phyloP scores from a whole-genome alignment of 2,888 invertebrate genomes.

The Thyatira batis region DNA sequence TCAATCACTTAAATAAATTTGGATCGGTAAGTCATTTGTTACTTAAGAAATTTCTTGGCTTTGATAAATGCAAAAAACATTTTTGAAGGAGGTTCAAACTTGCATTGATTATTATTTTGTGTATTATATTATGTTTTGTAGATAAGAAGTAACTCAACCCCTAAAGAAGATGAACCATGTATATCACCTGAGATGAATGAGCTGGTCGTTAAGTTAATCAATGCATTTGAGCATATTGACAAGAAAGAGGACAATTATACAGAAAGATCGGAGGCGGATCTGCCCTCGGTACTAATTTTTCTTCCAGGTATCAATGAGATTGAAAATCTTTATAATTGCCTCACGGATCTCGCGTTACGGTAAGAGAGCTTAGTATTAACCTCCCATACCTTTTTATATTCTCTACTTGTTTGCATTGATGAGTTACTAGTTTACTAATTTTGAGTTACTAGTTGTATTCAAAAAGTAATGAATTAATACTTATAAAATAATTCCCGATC shows the following conservation, averaged over 20 bases:
- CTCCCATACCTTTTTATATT: not conserved
- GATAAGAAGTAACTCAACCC: not conserved
- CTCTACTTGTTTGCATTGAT: not conserved
- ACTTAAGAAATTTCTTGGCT: constrained; percentile 7
- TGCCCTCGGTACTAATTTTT: constrained; percentile 91
- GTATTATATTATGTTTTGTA: not conserved
- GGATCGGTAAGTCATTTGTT: constrained; percentile 60
- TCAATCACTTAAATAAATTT: constrained; percentile 78
- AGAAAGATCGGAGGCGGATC: constrained; percentile 45
- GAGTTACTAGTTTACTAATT: too few relatives aligned
- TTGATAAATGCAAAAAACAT: too few relatives aligned
- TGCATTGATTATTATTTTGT: too few relatives aligned
- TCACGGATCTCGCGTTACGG: constrained; percentile 55
- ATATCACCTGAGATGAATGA: constrained; percentile 84
- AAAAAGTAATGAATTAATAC: too few relatives aligned
- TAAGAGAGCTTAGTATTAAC: constrained; percentile 19
- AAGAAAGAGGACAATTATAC: constrained; percentile 58
- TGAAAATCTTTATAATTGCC: constrained; percentile 83
- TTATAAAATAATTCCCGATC: too few relatives aligned
- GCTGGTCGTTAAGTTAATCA: constrained; percentile 83
- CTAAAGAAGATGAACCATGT: not conserved
- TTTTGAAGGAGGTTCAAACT: too few relatives aligned
- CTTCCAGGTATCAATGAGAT: constrained; percentile 95
- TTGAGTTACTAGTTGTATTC: too few relatives aligned
- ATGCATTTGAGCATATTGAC: constrained; percentile 86